Conservation (phyloP, 2,888 invertebrate species). For the Erynnis tages region DNA sequence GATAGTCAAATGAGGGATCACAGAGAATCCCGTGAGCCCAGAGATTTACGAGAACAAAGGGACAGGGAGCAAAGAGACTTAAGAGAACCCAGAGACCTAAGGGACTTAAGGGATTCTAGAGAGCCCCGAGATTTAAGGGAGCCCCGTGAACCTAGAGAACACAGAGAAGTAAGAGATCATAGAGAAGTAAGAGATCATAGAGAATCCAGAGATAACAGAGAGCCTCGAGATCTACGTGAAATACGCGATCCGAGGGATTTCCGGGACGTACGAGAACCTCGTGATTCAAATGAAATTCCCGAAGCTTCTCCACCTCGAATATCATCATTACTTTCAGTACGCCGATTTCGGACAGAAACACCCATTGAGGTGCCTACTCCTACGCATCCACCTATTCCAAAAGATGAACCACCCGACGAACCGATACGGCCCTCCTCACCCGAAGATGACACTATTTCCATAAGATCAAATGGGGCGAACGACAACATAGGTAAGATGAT, state of each 20-base stretch:
- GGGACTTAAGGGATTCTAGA: slow-evolving; percentile 51
- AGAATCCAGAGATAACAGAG: slow-evolving; percentile 46
- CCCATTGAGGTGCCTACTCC: slow-evolving; percentile 59
- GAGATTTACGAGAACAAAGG: slow-evolving; percentile 57
- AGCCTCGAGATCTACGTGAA: slow-evolving; percentile 43
- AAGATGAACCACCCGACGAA: slow-evolving; percentile 79
- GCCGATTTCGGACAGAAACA: slow-evolving; percentile 69
- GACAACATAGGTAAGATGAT: slow-evolving; percentile 80
- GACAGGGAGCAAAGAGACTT: slow-evolving; percentile 58
- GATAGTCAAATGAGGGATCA: slow-evolving; percentile 57
- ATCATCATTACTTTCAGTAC: slow-evolving; percentile 72
- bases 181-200: slow-evolving; percentile 53
- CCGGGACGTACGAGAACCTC: slow-evolving; percentile 56
- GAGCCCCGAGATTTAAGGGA: slow-evolving; percentile 50
- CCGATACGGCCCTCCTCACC: slow-evolving; percentile 78
- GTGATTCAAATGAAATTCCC: slow-evolving; percentile 62
- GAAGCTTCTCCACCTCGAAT: slow-evolving; percentile 75
- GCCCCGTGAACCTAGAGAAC: slow-evolving; percentile 55
- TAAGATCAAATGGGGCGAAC: slow-evolving; percentile 77
- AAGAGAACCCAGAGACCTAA: slow-evolving; percentile 52
- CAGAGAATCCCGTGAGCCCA: slow-evolving; percentile 64
- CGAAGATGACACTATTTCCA: slow-evolving; percentile 81
- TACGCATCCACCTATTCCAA: slow-evolving; percentile 76
- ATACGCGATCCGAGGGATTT: slow-evolving; percentile 53
- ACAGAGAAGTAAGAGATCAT: slow-evolving; percentile 50